Conservation (phyloP, 2,113 vertebrate genomes). For the Podilymbus podiceps region DNA sequence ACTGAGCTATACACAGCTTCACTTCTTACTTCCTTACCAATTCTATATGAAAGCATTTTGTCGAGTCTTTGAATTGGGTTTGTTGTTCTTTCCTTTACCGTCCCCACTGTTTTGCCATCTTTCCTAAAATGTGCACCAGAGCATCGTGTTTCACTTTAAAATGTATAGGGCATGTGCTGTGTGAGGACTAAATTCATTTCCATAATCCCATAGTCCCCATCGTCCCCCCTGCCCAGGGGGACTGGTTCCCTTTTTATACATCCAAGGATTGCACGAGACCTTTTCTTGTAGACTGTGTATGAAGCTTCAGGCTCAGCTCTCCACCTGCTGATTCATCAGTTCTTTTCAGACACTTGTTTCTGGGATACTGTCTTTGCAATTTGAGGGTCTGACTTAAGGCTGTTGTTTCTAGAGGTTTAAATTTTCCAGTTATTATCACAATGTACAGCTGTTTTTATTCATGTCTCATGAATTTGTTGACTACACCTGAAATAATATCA, state of each 20-base stretch:
- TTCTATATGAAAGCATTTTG: not conserved
- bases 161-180: not conserved
- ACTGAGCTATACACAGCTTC: not conserved
- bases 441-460: not conserved
- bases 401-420: not conserved
- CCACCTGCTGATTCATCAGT: not conserved
- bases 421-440: not conserved
- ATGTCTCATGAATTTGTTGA: not conserved
- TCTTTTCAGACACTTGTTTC: not conserved
- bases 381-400: not conserved
- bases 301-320: not conserved
- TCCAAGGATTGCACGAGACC: not conserved
- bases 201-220: not conserved
- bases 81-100: not conserved
- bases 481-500: not conserved
- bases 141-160: not conserved
- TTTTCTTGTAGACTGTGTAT: fast-evolving
- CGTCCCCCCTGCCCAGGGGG: not conserved
- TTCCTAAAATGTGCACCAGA: not conserved
- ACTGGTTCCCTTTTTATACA: not conserved
- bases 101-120: not conserved
- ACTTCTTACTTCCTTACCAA: not conserved
- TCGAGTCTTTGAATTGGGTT: not conserved
- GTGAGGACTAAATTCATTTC: not conserved
- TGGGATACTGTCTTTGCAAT: not conserved